Percentiles rank a stretch among this genome's conserved stretches.
Conservation (phyloP, 2,888 invertebrate species). For the Limnephilus rhombicus region DNA sequence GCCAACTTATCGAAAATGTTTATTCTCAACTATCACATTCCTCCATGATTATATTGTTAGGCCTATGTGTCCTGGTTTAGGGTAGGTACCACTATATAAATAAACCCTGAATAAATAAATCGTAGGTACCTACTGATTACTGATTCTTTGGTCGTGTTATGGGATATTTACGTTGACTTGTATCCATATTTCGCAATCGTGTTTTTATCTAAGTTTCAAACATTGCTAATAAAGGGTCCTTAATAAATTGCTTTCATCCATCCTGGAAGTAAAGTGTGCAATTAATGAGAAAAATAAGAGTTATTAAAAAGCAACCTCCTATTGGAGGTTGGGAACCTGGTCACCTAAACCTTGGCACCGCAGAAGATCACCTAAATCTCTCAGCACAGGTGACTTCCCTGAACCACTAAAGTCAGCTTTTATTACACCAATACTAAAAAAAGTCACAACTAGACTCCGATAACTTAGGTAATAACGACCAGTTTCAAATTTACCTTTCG, state of each 20-base stretch:
- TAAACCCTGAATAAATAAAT: not conserved
- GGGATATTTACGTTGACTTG: not conserved
- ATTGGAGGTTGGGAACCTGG: not conserved
- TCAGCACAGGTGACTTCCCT: too few relatives aligned
- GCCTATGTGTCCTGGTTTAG: not conserved
- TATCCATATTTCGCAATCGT: not conserved
- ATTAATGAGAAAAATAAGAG: not conserved
- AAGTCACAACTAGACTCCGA: too few relatives aligned
- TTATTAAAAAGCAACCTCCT: not conserved
- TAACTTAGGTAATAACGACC: too few relatives aligned
- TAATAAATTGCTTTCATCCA: not conserved
- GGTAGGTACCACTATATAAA: not conserved
- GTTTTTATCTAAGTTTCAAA: not conserved
- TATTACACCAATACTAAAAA: too few relatives aligned
- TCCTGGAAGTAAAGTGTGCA: not conserved
- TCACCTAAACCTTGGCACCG: too few relatives aligned
- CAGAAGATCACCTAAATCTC: too few relatives aligned
- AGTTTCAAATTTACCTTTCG: too few relatives aligned
- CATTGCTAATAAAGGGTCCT: not conserved
- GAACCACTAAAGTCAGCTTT: too few relatives aligned
- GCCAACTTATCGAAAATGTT: conserved; percentile 27
- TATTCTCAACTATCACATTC: not conserved
- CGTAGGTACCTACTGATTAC: too few relatives aligned
- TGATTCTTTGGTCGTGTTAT: not conserved
- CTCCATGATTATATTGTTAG: not conserved